phyloP scores from a whole-genome alignment of 2,888 invertebrate genomes.

The Neuroscelio doddi region DNA sequence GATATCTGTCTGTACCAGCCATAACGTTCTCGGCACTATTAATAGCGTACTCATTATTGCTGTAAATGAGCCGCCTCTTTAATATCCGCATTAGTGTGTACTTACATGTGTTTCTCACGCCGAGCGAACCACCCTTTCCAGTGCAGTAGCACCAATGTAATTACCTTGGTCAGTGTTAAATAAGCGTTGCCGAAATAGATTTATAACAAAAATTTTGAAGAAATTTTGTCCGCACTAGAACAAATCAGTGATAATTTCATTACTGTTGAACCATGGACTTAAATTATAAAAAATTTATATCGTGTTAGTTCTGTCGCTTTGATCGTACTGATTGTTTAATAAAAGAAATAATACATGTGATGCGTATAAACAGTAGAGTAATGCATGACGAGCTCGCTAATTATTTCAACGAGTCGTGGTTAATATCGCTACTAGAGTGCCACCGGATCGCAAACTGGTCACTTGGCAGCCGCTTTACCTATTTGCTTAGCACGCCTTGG shows the following conservation, averaged over 20 bases:
- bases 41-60: constrained; percentile 70
- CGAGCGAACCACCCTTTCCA: constrained; percentile 35
- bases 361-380: constrained; percentile 41
- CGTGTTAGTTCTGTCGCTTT: no score
- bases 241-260: no score
- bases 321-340: no score
- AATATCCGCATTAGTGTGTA: constrained; percentile 65
- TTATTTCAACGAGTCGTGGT: constrained; percentile 68
- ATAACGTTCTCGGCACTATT: constrained; percentile 58
- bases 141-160: neutral
- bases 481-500: constrained; percentile 67
- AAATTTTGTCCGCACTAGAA: no score
- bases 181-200: neutral
- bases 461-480: constrained; percentile 69
- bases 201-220: no score
- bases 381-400: constrained; percentile 66
- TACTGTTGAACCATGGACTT: no score
- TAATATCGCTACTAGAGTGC: constrained; percentile 61
- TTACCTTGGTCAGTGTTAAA: neutral
- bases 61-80: constrained; percentile 69
- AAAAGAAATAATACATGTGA: constrained; percentile 31
- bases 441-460: constrained; percentile 63
- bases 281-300: no score
- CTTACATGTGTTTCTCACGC: constrained; percentile 51
- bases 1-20: constrained; percentile 43